Base-by-base conservation (phyloP, 2,113 vertebrate genomes). In the Prunella fulvescens region DNA sequence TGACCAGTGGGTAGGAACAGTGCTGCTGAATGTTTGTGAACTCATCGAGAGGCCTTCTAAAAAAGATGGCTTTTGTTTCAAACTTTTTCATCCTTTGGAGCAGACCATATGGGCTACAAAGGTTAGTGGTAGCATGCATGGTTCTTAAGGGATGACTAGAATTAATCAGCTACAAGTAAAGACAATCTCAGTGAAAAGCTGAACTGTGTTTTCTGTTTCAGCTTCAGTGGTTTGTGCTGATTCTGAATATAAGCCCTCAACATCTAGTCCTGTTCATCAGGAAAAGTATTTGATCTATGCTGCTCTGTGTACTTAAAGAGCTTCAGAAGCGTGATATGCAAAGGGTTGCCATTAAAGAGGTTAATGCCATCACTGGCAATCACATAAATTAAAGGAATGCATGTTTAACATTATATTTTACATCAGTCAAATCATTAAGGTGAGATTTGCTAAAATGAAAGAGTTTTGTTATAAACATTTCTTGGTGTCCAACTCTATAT, bases 61-160 rank as follows among this genome's bases (percentile, higher is more conserved):
- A 97, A 99, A 99, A 92, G 99, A 99, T 88, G 99, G 99, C 76
- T 99, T 99, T 98, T 99, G 99, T 98, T 99, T 99, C 97, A 99
- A 99, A 96, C 99, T 99, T 83, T 99, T 99, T 94, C 99, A 99
- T 97, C 99, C 99, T 24, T 98, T 99, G 97, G 99, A 99, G 64
- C 99, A 99, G 90, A 99, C 99, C 91, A 99, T 99, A 98, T 99
- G 99, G 99, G 99, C 99, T 58, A 99, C 99, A 91, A 99, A 99
- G 99, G 99, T 99, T 97, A 96, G 97, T 97, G 82, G 94, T 64
- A 64, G 73, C 45, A 23, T 64, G 3, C 48, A 12, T 80, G 11
- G 7, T 79, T 87, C 57, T 67, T 87, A 72, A 82, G 1, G 7
- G 56, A 39, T 84, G 47, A 42, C 61, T 83, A 31, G 64, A 18